phyloP scores from a whole-genome alignment of 2,797 vertebrate genomes.

The Phyllotis vaccarum region DNA sequence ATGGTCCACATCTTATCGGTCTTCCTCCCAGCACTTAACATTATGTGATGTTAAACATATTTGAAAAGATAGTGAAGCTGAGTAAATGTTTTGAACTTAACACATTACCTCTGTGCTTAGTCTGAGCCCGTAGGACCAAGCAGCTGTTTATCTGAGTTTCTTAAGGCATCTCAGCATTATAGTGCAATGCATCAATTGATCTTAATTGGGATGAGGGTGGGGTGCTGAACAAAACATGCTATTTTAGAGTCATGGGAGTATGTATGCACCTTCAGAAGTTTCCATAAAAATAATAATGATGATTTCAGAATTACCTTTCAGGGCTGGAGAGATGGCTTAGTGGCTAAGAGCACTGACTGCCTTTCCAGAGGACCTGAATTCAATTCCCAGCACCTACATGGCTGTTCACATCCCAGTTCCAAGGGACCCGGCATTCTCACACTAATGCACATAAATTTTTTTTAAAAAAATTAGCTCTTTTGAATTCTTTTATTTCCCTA shows the following conservation, averaged over 20 bases:
- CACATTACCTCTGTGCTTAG: background rate
- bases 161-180: background rate
- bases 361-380: background rate
- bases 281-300: background rate
- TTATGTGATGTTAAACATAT: slow-evolving; percentile 1
- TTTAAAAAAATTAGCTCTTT: background rate
- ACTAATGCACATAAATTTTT: background rate
- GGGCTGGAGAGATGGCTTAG: background rate
- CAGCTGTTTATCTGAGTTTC: background rate
- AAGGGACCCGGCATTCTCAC: background rate
- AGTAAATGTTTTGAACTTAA: background rate
- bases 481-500: background rate
- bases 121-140: background rate
- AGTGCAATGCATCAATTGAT: background rate
- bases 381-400: background rate
- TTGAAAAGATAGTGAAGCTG: background rate
- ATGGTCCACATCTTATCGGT: slow-evolving; percentile 66
- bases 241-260: background rate
- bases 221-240: background rate
- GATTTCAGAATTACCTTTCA: background rate
- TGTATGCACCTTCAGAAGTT: background rate
- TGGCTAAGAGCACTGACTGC: background rate
- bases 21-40: background rate
- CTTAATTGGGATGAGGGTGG: background rate
- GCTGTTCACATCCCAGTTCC: background rate